Evolutionary conservation across 2,797 vertebrate species (phyloP).

Genomic region (Argentina silus): DNA sequence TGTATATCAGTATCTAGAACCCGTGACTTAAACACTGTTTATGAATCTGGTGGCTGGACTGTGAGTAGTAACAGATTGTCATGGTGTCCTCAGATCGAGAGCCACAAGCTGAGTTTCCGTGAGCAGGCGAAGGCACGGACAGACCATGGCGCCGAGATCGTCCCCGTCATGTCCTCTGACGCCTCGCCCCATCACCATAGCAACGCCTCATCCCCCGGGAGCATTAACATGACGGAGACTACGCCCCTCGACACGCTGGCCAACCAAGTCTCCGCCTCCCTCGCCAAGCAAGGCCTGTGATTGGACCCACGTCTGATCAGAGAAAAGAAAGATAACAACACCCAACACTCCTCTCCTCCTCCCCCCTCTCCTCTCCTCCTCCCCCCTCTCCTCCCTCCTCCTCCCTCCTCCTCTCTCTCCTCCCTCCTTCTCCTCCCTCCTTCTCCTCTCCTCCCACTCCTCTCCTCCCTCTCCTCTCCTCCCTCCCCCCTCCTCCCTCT

Average conservation of each 20-base stretch:
- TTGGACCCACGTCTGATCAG: slow-evolving; percentile 39
- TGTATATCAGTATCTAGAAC: too few relatives aligned
- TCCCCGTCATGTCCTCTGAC: slow-evolving; percentile 82
- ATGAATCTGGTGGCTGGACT: too few relatives aligned
- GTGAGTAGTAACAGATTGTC: too few relatives aligned
- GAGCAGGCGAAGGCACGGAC: slow-evolving; percentile 91
- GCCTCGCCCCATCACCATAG: slow-evolving; percentile 85
- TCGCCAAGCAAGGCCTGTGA: slow-evolving; percentile 95
- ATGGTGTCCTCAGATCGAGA: slow-evolving; percentile 94
- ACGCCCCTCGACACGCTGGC: slow-evolving; percentile 87
- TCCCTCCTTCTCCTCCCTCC: too few relatives aligned
- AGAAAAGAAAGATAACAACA: not conserved
- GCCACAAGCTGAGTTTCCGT: slow-evolving; percentile 88
- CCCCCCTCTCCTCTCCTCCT: too few relatives aligned
- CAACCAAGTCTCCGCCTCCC: slow-evolving; percentile 88
- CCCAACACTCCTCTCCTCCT: not conserved
- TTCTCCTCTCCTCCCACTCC: too few relatives aligned
- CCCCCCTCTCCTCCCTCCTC: too few relatives aligned
- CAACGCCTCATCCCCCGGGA: slow-evolving; percentile 87
- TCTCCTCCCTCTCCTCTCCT: too few relatives aligned
- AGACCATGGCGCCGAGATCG: slow-evolving; percentile 91
- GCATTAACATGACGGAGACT: slow-evolving; percentile 86
- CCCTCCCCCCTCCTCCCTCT: too few relatives aligned
- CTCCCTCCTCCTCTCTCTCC: slow-evolving; percentile 69
- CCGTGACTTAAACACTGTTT: too few relatives aligned